Conservation (phyloP, 2,113 vertebrate genomes). For the Scortum barcoo region DNA sequence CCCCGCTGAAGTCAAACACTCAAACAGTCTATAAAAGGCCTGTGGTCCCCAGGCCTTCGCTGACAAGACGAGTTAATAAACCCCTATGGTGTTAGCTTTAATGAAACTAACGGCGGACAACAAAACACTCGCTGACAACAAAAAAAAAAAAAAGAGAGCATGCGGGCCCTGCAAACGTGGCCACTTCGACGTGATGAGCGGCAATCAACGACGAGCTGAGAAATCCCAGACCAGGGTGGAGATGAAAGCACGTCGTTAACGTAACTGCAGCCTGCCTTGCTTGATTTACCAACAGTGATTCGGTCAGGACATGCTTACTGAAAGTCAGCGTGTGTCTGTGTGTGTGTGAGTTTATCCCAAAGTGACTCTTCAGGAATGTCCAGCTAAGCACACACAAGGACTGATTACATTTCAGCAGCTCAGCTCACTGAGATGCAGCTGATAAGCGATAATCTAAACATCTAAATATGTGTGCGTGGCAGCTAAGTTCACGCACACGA, state of each 20-base stretch:
- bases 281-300: conserved; percentile 40
- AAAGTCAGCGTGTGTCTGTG: not conserved
- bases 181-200: conserved; percentile 43
- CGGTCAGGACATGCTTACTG: conserved; percentile 7
- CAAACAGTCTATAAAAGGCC: conserved; percentile 43
- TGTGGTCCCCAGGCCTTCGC: conserved; percentile 22
- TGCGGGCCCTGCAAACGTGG: conserved; percentile 22
- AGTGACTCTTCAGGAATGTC: conserved; percentile 47
- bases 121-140: conserved; percentile 45
- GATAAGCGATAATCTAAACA: not conserved
- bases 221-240: not conserved
- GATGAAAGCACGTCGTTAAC: conserved; percentile 35
- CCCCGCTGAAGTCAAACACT: conserved; percentile 55
- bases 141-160: no score
- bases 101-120: conserved; percentile 40
- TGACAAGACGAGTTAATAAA: conserved; percentile 72
- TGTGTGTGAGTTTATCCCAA: not conserved
- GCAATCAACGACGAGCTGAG: conserved; percentile 14
- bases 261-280: conserved; percentile 23
- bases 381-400: conserved; percentile 8
- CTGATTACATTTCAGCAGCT: conserved; percentile 31
- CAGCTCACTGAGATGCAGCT: conserved; percentile 4
- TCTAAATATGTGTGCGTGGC: not conserved
- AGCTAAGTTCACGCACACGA: not conserved
- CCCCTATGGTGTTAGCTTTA: conserved; percentile 56